Percentiles rank a stretch among this genome's conserved stretches.
Evolutionary conservation across 1,140 invertebrate species (phyloP).

Genomic region (Atta cephalotes): DNA sequence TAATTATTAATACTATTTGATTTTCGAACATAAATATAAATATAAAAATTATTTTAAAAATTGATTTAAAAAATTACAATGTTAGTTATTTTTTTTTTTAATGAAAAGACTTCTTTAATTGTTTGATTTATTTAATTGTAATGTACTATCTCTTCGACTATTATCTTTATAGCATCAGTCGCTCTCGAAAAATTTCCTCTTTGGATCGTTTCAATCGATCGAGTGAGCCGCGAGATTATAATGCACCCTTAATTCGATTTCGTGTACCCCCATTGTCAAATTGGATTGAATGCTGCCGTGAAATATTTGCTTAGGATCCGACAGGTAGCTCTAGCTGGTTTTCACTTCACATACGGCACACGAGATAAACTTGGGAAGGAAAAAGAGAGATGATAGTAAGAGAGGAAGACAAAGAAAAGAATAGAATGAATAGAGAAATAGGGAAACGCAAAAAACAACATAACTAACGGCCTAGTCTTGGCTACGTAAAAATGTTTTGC

Average conservation of each 20-base stretch:
- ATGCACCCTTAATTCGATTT: constrained; percentile 79
- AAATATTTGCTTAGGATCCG: constrained; percentile 80
- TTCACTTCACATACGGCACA: constrained; percentile 20
- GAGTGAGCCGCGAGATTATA: constrained; percentile 50
- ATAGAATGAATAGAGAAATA: neutral
- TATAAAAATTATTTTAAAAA: neutral
- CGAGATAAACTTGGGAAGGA: neutral
- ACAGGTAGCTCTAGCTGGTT: constrained; percentile 64
- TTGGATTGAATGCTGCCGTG: constrained; percentile 75
- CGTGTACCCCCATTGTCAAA: constrained; percentile 74
- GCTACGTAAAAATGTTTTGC: constrained; percentile 63
- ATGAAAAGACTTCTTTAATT: neutral
- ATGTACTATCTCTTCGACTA: neutral
- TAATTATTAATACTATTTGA: neutral
- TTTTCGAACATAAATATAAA: neutral
- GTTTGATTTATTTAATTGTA: neutral
- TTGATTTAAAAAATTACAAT: neutral
- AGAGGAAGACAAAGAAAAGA: neutral
- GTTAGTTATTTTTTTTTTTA: neutral
- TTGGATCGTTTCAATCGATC: constrained; percentile 65
- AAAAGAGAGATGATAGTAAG: neutral
- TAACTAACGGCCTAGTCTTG: constrained; percentile 39
- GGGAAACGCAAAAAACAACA: constrained; percentile 11
- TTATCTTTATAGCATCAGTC: neutral
- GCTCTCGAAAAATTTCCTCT: constrained; percentile 1